Evolutionary conservation across 1,140 invertebrate genomes (phyloP).

Genomic region (Phortica variegata): DNA sequence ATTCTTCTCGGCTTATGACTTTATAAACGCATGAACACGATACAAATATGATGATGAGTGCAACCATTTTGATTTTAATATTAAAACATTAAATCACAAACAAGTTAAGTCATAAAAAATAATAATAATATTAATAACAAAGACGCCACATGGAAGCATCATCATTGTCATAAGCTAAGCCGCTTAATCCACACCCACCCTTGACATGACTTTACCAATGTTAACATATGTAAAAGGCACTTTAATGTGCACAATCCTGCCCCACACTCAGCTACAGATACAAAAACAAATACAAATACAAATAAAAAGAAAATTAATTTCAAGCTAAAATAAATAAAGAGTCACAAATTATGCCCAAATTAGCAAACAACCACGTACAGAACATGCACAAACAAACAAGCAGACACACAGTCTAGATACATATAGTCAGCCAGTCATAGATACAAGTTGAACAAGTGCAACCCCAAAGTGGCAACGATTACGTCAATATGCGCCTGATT

Average conservation of each 20-base stretch:
- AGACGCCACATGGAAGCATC: no score
- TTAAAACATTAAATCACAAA: no score
- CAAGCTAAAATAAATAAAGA: slow-evolving; percentile 47
- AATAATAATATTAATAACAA: no score
- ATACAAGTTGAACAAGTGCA: slow-evolving; percentile 31
- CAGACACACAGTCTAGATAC: no score
- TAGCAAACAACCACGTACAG: slow-evolving; percentile 47
- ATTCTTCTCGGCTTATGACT: no score
- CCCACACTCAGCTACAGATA: slow-evolving; percentile 1
- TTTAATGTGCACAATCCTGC: slow-evolving; percentile 22
- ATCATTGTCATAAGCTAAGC: no score
- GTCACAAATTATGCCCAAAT: slow-evolving; percentile 56
- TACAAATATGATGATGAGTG: no score
- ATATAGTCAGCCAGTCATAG: no score
- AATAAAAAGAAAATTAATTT: slow-evolving; percentile 43
- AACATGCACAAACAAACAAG: background rate
- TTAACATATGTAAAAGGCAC: slow-evolving; percentile 45
- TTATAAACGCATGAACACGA: no score
- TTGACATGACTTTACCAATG: slow-evolving; percentile 19
- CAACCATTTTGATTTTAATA: no score
- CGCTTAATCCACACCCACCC: background rate
- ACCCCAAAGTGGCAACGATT: slow-evolving; percentile 34
- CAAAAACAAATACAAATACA: no score
- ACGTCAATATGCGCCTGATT: slow-evolving; percentile 22
- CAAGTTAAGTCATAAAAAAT: no score